These are phyloP conservation scores for Ammodytes marinus DNA, from an alignment of 2,113 vertebrate species.

Conservation along the genomic window DNA sequence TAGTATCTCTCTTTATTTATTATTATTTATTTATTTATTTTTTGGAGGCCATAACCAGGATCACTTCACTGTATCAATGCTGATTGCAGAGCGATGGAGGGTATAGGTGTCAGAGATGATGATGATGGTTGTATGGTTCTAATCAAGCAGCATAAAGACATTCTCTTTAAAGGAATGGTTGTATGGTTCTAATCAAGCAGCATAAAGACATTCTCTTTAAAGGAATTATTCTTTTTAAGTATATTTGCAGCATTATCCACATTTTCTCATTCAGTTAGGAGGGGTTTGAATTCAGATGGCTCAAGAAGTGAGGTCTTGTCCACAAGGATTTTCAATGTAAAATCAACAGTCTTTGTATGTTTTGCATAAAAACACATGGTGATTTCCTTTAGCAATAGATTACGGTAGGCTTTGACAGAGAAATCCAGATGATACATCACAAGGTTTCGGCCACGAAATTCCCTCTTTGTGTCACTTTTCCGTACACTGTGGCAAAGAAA, in stretches of 20 bases:
- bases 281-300: background rate
- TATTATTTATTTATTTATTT: no score
- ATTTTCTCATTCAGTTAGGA: background rate
- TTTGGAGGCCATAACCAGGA: background rate
- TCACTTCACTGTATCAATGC: background rate
- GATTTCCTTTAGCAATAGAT: no score
- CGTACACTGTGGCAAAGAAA: no score
- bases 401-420: no score
- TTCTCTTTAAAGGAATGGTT: background rate
- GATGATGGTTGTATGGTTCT: background rate
- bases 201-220: background rate
- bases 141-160: background rate
- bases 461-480: no score
- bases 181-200: background rate
- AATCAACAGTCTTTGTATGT: no score
- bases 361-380: no score
- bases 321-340: no score
- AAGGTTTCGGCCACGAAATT: no score
- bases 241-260: background rate
- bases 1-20: background rate
- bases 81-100: conserved; percentile 10
- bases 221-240: background rate
- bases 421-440: no score
- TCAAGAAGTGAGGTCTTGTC: no score
- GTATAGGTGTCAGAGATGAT: background rate